phyloP scores from a whole-genome alignment of 2,113 vertebrate species.

The Notechis scutatus region DNA sequence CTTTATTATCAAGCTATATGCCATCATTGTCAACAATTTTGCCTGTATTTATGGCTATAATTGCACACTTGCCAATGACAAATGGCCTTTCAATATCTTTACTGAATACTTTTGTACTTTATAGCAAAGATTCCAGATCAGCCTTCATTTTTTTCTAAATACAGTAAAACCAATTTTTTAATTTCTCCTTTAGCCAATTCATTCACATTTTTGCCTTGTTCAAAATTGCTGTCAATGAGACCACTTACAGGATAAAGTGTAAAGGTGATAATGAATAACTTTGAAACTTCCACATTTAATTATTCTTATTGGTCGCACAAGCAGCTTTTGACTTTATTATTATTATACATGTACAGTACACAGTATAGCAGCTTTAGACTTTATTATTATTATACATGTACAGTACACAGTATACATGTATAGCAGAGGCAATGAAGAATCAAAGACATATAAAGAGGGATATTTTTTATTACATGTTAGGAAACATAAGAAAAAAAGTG shows the following conservation, averaged over 20 bases:
- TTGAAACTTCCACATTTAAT: neutral
- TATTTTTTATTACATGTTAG: neutral
- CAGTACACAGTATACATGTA: neutral
- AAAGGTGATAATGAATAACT: neutral
- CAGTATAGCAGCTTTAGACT: neutral
- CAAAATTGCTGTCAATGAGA: neutral
- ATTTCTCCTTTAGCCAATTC: neutral
- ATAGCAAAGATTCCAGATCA: neutral
- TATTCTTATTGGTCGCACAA: neutral
- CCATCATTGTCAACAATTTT: neutral
- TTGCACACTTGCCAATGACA: neutral
- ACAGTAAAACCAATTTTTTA: neutral
- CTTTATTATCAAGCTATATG: neutral
- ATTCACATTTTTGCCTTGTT: neutral
- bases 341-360: neutral
- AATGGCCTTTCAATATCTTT: neutral
- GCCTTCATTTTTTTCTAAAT: neutral
- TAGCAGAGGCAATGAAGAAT: neutral
- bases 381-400: neutral
- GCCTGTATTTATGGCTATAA: neutral
- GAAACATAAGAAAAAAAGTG: neutral
- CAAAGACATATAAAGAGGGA: neutral
- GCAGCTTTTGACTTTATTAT: neutral
- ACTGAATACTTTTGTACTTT: neutral
- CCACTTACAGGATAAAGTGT: neutral